Evolutionary conservation across 2,888 invertebrate genomes (phyloP).

Genomic region (Sturmia bella): DNA sequence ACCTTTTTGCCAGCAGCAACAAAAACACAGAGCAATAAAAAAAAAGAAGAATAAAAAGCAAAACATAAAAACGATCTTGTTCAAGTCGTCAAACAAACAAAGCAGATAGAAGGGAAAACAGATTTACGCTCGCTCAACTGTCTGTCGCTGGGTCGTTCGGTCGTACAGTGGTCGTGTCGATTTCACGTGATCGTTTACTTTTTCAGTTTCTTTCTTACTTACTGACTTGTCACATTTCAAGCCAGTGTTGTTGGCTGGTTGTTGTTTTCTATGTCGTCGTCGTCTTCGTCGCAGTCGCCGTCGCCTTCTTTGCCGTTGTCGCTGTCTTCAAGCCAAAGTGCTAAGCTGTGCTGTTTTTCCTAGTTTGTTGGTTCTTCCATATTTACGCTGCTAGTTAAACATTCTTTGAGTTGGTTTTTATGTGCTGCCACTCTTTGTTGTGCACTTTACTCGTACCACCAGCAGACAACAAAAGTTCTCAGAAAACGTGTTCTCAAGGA

Average conservation of each 20-base stretch:
- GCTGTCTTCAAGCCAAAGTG: constrained; percentile 43
- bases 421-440: constrained; percentile 27
- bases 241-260: constrained; percentile 33
- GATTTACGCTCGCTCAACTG: constrained; percentile 26
- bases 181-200: constrained; percentile 47
- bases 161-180: constrained; percentile 47
- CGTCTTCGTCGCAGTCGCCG: no score
- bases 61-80: constrained; percentile 49
- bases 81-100: constrained; percentile 43
- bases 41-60: constrained; percentile 63
- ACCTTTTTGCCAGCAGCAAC: constrained; percentile 74
- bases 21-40: constrained; percentile 23
- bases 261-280: constrained; percentile 35
- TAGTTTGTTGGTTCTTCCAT: constrained; percentile 36
- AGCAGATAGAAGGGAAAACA: constrained; percentile 58
- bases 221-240: constrained; percentile 61
- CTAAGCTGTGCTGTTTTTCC: constrained; percentile 46
- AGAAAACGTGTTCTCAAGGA: constrained; percentile 69
- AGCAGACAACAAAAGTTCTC: constrained; percentile 34
- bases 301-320: no score
- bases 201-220: constrained; percentile 3
- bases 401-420: constrained; percentile 38
- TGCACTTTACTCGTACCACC: constrained; percentile 5
- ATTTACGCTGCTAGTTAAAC: constrained; percentile 30
- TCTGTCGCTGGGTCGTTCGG: constrained; percentile 57